Percentiles rank a stretch among this genome's conserved stretches.
Evolutionary conservation across 1,140 invertebrate species (phyloP).

Genomic region (Drosophila nannoptera): DNA sequence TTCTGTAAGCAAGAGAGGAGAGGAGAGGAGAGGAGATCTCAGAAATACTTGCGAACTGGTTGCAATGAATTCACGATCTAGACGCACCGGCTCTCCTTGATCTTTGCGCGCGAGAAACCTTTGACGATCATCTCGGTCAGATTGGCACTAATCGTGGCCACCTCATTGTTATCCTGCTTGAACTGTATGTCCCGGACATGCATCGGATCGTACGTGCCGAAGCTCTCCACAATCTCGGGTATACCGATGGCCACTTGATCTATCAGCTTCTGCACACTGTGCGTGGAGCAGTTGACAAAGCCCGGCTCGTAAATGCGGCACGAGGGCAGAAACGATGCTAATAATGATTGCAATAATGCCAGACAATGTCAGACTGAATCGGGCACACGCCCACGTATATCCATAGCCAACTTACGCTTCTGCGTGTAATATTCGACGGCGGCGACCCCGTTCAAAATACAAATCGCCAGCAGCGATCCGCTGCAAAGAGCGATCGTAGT

Average conservation of each 20-base stretch:
- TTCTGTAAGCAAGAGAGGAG: slow-evolving; percentile 80
- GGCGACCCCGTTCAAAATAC: slow-evolving; percentile 29
- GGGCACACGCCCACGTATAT: neutral
- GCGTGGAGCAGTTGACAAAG: slow-evolving; percentile 83
- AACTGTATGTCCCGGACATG: slow-evolving; percentile 56
- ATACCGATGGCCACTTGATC: slow-evolving; percentile 80
- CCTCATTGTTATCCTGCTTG: slow-evolving; percentile 80
- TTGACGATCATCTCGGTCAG: slow-evolving; percentile 82
- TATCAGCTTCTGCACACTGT: slow-evolving; percentile 82
- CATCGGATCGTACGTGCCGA: slow-evolving; percentile 68
- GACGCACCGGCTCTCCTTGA: slow-evolving; percentile 81
- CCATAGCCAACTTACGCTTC: slow-evolving; percentile 53
- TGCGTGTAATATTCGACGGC: slow-evolving; percentile 59
- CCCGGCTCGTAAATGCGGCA: slow-evolving; percentile 82
- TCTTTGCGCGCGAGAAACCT: slow-evolving; percentile 82
- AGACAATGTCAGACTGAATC: neutral
- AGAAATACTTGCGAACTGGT: no score
- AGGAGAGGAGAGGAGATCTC: no score
- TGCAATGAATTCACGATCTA: no score
- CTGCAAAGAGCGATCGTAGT: slow-evolving; percentile 31
- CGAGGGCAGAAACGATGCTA: slow-evolving; percentile 83
- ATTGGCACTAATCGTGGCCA: slow-evolving; percentile 84
- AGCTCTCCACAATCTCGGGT: slow-evolving; percentile 55
- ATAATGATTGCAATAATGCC: slow-evolving; percentile 48
- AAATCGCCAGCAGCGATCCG: slow-evolving; percentile 39